Evolutionary conservation across 2,113 vertebrate genomes (phyloP).

Genomic region (Chunga burmeisteri): DNA sequence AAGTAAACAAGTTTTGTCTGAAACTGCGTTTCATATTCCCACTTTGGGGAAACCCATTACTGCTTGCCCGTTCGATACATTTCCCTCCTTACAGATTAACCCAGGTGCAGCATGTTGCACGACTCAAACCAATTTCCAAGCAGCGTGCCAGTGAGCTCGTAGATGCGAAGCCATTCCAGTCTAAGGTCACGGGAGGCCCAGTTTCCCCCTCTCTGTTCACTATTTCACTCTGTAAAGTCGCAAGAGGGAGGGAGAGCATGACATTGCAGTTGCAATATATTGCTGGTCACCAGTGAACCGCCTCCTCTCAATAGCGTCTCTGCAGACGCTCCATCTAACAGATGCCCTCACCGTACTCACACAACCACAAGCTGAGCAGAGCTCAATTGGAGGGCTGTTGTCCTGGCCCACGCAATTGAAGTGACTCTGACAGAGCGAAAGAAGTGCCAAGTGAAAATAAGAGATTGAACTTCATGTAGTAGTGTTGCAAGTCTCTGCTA

Average conservation of each 20-base stretch:
- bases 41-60: neutral
- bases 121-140: neutral
- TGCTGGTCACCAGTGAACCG: neutral
- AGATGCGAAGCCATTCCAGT: neutral
- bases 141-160: accelerated
- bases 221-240: neutral
- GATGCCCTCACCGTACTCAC: accelerated
- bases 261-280: neutral
- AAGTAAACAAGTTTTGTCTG: neutral
- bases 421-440: neutral
- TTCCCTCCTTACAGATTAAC: neutral
- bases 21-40: neutral
- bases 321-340: neutral
- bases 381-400: neutral
- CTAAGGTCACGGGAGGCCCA: neutral
- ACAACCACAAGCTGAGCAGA: neutral
- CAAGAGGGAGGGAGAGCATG: neutral
- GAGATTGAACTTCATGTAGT: neutral
- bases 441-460: neutral
- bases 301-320: accelerated
- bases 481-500: neutral
- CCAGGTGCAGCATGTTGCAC: neutral
- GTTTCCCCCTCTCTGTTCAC: neutral
- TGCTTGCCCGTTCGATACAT: accelerated
- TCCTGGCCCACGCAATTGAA: neutral